A percentile compares a stretch with the other conserved stretches of the same genome.
Evolutionary conservation across 2,797 vertebrate species (phyloP).

Genomic region (Chloroceryle amazona): DNA sequence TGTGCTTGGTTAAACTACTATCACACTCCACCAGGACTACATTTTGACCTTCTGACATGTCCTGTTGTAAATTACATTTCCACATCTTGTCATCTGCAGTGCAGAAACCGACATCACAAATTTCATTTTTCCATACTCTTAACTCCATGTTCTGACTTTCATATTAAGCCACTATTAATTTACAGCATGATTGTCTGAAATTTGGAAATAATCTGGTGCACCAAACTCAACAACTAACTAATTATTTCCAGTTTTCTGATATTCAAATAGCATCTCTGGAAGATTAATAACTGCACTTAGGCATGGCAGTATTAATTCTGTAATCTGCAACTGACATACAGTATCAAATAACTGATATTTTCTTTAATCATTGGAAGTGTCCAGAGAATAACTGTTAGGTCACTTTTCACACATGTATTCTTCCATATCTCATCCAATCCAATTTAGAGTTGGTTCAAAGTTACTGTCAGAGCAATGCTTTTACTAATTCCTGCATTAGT

Average conservation of each 20-base stretch:
- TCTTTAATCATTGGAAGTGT: not conserved
- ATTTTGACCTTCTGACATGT: not conserved
- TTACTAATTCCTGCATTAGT: not conserved
- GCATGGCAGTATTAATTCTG: not conserved
- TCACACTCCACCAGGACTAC: not conserved
- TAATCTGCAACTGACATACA: not conserved
- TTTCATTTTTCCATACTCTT: not conserved
- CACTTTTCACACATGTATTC: not conserved
- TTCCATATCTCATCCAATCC: not conserved
- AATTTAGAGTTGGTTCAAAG: not conserved
- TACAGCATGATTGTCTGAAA: not conserved
- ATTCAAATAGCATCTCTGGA: not conserved
- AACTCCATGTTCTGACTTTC: not conserved
- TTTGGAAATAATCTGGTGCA: not conserved
- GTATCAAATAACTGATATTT: not conserved
- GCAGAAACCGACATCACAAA: not conserved
- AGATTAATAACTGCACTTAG: slow-evolving; percentile 33
- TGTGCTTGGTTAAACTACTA: not conserved
- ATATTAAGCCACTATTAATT: not conserved
- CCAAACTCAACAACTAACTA: not conserved
- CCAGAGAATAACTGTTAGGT: not conserved
- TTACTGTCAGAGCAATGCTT: not conserved
- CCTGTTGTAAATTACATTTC: not conserved
- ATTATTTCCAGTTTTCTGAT: not conserved
- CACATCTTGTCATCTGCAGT: not conserved